Evolutionary conservation across 2,888 invertebrate genomes (phyloP).

Genomic region (Digitonthophagus gazella): DNA sequence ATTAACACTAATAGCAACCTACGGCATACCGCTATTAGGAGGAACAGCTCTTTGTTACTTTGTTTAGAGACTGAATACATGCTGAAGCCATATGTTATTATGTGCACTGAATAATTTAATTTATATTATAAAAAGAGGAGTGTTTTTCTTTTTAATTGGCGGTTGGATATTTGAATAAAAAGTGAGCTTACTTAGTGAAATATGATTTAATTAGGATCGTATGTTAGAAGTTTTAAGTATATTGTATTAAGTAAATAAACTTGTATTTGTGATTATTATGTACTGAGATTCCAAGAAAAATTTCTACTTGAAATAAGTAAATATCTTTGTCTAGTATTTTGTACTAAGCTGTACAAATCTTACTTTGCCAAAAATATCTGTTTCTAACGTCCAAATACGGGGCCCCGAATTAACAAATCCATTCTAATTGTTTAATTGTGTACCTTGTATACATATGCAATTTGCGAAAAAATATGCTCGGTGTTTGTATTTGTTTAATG

Average conservation of each 20-base stretch:
- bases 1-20: conserved; percentile 29
- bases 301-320: too few species aligned
- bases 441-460: conserved; percentile 5
- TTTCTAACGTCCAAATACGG: neutral
- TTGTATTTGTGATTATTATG: too few species aligned
- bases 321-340: too few species aligned
- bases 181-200: too few species aligned
- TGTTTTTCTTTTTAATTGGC: neutral
- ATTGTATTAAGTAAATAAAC: too few species aligned
- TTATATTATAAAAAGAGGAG: neutral
- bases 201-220: neutral
- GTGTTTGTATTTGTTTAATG: neutral
- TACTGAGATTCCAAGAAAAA: too few species aligned
- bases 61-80: conserved; percentile 14
- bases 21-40: neutral
- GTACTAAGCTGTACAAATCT: neutral
- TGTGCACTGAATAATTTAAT: neutral
- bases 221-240: too few species aligned
- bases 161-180: neutral
- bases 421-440: conserved; percentile 10
- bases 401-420: conserved; percentile 10
- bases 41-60: neutral
- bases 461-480: neutral
- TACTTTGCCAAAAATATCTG: neutral
- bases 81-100: conserved; percentile 1